Evolutionary conservation across 2,888 invertebrate genomes (phyloP), one percentile per base, ranked within the genome.

Genomic region (Cremastinae sp.): DNA sequence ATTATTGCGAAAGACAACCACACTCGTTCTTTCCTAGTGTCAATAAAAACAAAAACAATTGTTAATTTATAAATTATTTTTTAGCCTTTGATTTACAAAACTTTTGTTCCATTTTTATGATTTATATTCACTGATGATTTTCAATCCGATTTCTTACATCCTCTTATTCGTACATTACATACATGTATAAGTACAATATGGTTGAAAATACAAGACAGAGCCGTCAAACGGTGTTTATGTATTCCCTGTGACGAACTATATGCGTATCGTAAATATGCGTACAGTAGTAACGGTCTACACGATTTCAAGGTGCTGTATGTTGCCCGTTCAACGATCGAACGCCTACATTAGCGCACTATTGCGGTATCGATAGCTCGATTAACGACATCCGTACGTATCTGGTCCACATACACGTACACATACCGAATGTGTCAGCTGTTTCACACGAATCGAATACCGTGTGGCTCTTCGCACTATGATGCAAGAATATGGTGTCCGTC

Each of bases 261-360:
- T 18, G 28, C 53, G 45, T 20, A 35, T 37, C 14, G 10, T 41
- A 45, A 1, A 56, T 37, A 64, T 69, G 64, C 41, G 28, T 56
- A 51, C 20, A 47, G 51, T 53, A 47, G 53, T 47, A 18, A 37
- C 37, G 20, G 37, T 9, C 59, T 39, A 66, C 64, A 56, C 9
- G 59, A 35, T 39, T 47, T 58, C 58, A 70, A 39, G 43, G 43
- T 43, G 55, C 61, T 43, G 65, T 49, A 5, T 28, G 49, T n/a
- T 53, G 14, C 39, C 43, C 45, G 47, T 64, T 58, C 51, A 83
- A 85, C 84, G 85, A 87, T 85, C 82, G 81, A 70, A 78, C 76
- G 71, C 79, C 86, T 85, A 86, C n/a, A n/a, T 87, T 86, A 84
- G 84, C 80, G 80, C 84, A 84, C 84, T 84, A 85, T 86, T 85